phyloP scores from a whole-genome alignment of 2,888 invertebrate species.

The Hirudinaria manillensis region DNA sequence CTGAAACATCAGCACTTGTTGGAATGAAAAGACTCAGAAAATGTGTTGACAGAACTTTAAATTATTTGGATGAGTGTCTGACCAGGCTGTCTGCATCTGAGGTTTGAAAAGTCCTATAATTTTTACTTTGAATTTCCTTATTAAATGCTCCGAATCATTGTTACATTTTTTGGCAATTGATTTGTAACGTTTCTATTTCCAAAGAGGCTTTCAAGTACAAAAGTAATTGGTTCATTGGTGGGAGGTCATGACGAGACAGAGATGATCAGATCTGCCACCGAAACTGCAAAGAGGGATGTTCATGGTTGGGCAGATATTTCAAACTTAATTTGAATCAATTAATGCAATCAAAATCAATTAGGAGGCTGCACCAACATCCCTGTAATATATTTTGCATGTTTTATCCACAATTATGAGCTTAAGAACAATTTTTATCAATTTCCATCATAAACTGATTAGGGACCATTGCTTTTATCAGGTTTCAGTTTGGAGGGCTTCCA shows the following conservation, averaged over 20 bases:
- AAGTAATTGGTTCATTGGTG: constrained; percentile 6
- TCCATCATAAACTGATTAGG: background rate
- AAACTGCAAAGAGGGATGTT: constrained; percentile 18
- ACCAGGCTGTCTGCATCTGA: background rate
- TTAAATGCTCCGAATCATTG: background rate
- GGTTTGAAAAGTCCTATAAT: background rate
- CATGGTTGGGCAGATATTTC: background rate
- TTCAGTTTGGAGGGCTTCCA: constrained; percentile 17
- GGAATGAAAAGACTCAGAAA: constrained; percentile 8
- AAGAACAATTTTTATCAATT: background rate
- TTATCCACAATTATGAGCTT: background rate
- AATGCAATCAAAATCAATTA: too few relatives aligned
- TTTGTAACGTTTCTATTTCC: background rate
- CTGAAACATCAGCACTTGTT: background rate
- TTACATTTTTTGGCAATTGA: background rate
- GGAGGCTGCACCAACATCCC: too few relatives aligned
- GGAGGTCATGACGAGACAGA: constrained; percentile 7
- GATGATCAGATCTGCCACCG: constrained; percentile 14
- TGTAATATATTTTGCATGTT: too few relatives aligned
- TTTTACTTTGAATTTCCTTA: background rate
- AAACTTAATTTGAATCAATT: background rate
- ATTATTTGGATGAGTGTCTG: constrained; percentile 9
- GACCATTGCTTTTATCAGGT: background rate
- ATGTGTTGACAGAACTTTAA: constrained; percentile 11
- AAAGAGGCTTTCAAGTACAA: background rate